phyloP scores from a whole-genome alignment of 2,888 invertebrate species.

The Parapristionchus giblindavisi region DNA sequence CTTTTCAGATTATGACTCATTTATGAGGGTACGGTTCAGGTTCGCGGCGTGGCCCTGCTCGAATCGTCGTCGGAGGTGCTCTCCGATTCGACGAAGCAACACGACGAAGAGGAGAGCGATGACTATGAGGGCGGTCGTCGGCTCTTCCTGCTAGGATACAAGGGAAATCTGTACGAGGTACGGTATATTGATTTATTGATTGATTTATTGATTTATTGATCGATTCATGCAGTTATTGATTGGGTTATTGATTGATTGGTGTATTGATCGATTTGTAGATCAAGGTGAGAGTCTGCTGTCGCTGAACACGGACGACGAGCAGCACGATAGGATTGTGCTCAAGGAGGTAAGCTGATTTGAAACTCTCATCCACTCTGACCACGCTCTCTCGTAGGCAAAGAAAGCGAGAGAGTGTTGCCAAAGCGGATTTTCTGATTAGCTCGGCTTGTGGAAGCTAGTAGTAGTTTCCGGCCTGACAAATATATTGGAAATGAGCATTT shows the following conservation, averaged over 20 bases:
- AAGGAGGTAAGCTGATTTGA: conserved; percentile 34
- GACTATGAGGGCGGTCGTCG: conserved; percentile 18
- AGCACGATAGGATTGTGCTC: conserved; percentile 32
- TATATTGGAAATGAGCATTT: too few species aligned
- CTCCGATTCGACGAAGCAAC: not conserved
- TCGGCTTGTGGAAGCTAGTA: too few species aligned
- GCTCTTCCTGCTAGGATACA: conserved; percentile 27
- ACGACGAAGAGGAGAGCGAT: not conserved
- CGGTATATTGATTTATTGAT: not conserved
- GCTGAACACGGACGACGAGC: conserved; percentile 35
- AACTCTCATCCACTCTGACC: not conserved
- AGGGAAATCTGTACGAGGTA: conserved; percentile 34
- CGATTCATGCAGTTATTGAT: too few species aligned
- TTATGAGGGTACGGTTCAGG: too few species aligned
- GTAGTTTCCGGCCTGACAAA: too few species aligned
- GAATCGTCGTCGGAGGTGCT: conserved; percentile 20
- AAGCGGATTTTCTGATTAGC: too few species aligned
- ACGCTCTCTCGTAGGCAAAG: conserved; percentile 9
- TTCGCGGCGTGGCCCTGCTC: conserved; percentile 18
- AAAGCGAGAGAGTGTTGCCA: not conserved
- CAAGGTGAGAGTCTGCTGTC: conserved; percentile 32
- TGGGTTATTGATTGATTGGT: too few species aligned
- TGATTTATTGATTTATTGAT: not conserved
- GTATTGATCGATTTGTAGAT: too few species aligned
- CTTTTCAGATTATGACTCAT: too few species aligned